These are phyloP conservation scores for Cyclopterus lumpus DNA, from an alignment of 2,797 vertebrate species.

Conservation along the genomic window DNA sequence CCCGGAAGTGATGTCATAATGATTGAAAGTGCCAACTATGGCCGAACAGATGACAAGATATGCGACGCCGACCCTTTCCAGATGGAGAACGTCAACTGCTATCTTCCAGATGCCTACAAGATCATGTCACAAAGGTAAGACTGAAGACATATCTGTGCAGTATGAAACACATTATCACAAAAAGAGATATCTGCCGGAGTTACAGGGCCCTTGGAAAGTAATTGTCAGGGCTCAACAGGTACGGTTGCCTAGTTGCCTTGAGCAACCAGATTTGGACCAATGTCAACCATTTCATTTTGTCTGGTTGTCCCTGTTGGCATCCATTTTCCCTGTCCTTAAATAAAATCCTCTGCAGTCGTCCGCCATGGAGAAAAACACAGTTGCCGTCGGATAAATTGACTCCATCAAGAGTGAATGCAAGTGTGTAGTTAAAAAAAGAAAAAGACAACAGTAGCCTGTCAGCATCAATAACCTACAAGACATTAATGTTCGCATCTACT, in stretches of 20 bases:
- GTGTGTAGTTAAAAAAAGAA: conserved; percentile 13
- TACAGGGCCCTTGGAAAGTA: conserved; percentile 31
- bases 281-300: conserved; percentile 51
- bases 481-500: conserved; percentile 23
- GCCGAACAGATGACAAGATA: conserved; percentile 98
- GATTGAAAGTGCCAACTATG: conserved; percentile 99
- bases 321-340: conserved; percentile 31
- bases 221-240: conserved; percentile 33
- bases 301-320: conserved; percentile 29
- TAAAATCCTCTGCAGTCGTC: conserved; percentile 24
- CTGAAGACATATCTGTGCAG: conserved; percentile 7
- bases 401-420: conserved; percentile 37
- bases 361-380: conserved; percentile 25
- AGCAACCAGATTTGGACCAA: conserved; percentile 37
- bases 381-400: conserved; percentile 38
- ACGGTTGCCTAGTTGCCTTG: conserved; percentile 12
- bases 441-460: conserved; percentile 36
- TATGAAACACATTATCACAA: neutral
- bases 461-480: conserved; percentile 37
- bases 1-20: conserved; percentile 99
- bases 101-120: conserved; percentile 99
- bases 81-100: conserved; percentile 99
- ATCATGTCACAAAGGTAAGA: conserved; percentile 99
- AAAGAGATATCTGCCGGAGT: conserved; percentile 36
- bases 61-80: conserved; percentile 99